A percentile compares a stretch with the other conserved stretches of the same genome.
phyloP scores from a whole-genome alignment of 2,797 vertebrate genomes.

The Podarcis siculus region DNA sequence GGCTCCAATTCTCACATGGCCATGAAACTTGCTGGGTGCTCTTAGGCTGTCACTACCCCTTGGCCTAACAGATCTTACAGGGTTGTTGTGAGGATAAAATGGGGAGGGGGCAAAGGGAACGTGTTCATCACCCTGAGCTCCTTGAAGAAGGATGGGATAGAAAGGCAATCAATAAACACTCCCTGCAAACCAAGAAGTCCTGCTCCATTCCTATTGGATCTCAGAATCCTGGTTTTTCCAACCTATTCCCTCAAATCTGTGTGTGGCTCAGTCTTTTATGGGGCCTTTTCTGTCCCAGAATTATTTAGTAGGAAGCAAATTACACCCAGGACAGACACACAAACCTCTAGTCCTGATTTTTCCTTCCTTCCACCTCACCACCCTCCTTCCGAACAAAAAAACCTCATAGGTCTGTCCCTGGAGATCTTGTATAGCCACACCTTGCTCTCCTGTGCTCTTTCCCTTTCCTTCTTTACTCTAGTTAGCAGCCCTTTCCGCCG shows the following conservation, averaged over 20 bases:
- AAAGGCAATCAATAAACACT: neutral
- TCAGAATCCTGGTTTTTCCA: neutral
- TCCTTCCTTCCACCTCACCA: neutral
- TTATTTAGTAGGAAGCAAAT: neutral
- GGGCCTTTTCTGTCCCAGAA: neutral
- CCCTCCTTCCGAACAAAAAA: neutral
- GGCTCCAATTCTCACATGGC: neutral
- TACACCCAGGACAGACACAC: neutral
- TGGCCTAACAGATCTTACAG: neutral
- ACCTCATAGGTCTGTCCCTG: neutral
- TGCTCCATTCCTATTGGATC: neutral
- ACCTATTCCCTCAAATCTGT: neutral
- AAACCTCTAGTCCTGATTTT: neutral
- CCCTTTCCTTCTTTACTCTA: conserved; percentile 5
- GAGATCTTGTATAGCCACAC: neutral
- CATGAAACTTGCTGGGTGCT: neutral
- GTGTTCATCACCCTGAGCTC: neutral
- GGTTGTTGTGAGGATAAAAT: neutral
- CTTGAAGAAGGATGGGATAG: neutral
- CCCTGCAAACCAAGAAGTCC: neutral
- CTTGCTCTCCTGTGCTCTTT: neutral
- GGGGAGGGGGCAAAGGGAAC: too few relatives aligned
- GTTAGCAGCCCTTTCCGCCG: neutral
- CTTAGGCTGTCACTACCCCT: too few relatives aligned
- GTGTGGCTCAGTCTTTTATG: neutral